These are phyloP conservation scores for Oscheius onirici DNA, from an alignment of 2,888 invertebrate genomes.

Conservation along the genomic window DNA sequence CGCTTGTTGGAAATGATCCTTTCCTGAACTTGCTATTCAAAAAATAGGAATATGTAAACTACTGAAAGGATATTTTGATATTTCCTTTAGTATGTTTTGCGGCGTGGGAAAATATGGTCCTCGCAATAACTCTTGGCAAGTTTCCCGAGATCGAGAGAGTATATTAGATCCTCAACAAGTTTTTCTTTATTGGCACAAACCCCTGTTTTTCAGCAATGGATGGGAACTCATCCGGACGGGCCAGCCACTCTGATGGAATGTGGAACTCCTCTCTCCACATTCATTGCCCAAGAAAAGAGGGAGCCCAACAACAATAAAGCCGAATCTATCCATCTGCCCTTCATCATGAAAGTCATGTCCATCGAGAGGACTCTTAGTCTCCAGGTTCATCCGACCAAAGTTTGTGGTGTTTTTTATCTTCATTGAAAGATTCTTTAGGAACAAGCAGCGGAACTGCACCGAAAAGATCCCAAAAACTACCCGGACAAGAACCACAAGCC, in stretches of 20 bases:
- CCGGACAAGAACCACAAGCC: conserved; percentile 97
- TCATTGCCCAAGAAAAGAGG: conserved; percentile 52
- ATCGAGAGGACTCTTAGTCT: conserved; percentile 66
- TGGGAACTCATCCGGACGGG: conserved; percentile 71
- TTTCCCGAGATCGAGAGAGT: too few species aligned
- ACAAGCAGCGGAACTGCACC: conserved; percentile 84
- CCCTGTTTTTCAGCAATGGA: conserved; percentile 63
- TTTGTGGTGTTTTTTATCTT: too few species aligned
- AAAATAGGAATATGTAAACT: too few species aligned
- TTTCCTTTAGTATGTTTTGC: too few species aligned
- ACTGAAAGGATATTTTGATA: too few species aligned
- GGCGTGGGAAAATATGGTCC: too few species aligned
- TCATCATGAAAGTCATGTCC: conserved; percentile 71
- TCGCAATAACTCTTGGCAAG: too few species aligned
- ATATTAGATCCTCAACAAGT: too few species aligned
- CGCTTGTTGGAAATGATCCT: too few species aligned
- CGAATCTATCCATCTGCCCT: conserved; percentile 63
- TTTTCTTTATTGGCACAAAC: too few species aligned
- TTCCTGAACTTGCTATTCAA: too few species aligned
- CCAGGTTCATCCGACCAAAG: conserved; percentile 70
- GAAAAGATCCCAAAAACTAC: conserved; percentile 83
- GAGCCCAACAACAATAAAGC: conserved; percentile 36
- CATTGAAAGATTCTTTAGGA: conserved; percentile 75
- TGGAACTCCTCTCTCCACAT: conserved; percentile 48
- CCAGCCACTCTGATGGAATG: conserved; percentile 54